Base-by-base conservation (phyloP, 1,140 invertebrate genomes). In the Sarcophaga peregrina region DNA sequence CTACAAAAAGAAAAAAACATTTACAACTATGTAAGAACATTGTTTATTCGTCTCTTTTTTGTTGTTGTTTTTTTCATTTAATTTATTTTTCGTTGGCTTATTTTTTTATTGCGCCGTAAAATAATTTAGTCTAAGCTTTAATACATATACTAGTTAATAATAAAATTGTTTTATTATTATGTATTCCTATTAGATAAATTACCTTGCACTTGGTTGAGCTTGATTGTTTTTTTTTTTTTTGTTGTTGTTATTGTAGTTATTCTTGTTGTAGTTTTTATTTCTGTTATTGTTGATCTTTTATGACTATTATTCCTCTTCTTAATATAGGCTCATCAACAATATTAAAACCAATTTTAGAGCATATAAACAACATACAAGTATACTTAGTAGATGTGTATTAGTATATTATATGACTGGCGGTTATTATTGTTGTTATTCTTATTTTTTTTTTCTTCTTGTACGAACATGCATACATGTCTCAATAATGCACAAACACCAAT, bases 51-150 rank as follows among this genome's bases (percentile, higher is more conserved):
- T n/a, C 11, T 13, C 15, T 6, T 76, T 48, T 45, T 76, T 7
- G 74, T 76, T n/a, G 74, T 45, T 76, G 10, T 48, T 75, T 11
- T 47, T 75, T 48, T 58, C 3, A 13, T n/a, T 58, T 7, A 7
- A n/a, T 58, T 15, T 58, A n/a, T n/a, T 58, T 13, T 15, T 58
- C 7, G 11, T 58, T 13, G 15, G 13, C 54, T 58, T 58, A 58
- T 37, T 58, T 58, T 50, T 48, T 78, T 78, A 78, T 78, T 78
- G 75, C 75, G 75, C 75, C 75, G 75, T 78, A 50, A 52, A 78
- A 78, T n/a, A 68, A 13, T 58, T n/a, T 58, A 58, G 62, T 68
- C 62, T 78, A 78, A 78, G 75, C 75, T 78, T 52, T 50, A 78
- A 52, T 52, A 13, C 13, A 52, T 52, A 52, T 13, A 52, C 50